These are phyloP conservation scores for Turritopsis rubra DNA, from an alignment of 30 jellyfish, hydroid and myxozoan genomes.

Conservation along the genomic window DNA sequence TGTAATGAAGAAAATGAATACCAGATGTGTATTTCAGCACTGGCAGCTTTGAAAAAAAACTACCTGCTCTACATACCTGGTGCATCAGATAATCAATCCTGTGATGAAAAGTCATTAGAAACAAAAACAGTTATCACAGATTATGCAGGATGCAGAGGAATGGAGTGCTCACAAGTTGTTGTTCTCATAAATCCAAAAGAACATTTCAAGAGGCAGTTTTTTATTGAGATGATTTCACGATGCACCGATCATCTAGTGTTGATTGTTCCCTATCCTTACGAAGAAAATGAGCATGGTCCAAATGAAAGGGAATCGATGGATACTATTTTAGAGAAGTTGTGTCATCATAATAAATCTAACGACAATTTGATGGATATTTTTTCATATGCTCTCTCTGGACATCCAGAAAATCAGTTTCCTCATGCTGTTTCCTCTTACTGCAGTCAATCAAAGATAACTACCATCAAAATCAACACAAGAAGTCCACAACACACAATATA, in stretches of 20 bases:
- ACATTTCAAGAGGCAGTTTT: neutral
- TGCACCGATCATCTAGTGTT: neutral
- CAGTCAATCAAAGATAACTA: neutral
- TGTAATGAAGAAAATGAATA: neutral
- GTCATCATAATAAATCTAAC: neutral
- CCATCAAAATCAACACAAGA: neutral
- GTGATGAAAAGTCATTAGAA: neutral
- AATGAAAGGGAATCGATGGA: neutral
- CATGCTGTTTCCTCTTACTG: neutral
- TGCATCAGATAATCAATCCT: neutral
- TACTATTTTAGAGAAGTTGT: neutral
- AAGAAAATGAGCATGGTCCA: neutral
- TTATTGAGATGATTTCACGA: neutral
- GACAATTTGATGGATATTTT: neutral
- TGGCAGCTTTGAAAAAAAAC: neutral
- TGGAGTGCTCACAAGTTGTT: constrained; percentile 1
- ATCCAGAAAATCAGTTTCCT: neutral
- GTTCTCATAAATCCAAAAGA: neutral
- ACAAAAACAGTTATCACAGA: neutral
- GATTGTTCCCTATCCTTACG: neutral
- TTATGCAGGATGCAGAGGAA: neutral
- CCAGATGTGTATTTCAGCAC: neutral
- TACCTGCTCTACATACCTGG: neutral
- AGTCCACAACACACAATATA: neutral
- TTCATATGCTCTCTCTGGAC: neutral